phyloP scores from a whole-genome alignment of 1,140 invertebrate species.

The Eupristina koningsbergeri region DNA sequence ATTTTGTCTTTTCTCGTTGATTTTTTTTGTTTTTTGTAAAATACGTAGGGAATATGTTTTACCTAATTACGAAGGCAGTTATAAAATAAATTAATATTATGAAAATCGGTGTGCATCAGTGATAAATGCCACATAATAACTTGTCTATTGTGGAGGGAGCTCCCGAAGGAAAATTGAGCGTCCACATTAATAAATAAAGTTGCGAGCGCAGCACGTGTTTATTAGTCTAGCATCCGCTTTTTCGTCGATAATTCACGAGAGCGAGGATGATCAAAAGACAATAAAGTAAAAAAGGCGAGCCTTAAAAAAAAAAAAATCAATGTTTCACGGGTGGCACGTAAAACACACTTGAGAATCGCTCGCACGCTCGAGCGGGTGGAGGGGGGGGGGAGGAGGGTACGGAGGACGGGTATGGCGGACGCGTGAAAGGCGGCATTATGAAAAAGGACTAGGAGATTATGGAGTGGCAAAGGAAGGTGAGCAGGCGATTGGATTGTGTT shows the following conservation, averaged over 20 bases:
- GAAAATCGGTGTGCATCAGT: background rate
- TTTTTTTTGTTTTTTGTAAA: background rate
- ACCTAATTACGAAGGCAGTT: background rate
- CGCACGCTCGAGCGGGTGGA: background rate
- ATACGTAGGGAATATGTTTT: background rate
- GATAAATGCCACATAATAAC: background rate
- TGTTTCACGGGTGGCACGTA: background rate
- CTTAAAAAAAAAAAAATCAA: background rate
- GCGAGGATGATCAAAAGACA: too few species aligned
- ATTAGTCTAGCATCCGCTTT: too few species aligned
- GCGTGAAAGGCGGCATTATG: constrained; percentile 18
- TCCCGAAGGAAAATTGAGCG: too few species aligned
- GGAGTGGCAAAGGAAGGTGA: constrained; percentile 11
- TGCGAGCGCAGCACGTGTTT: too few species aligned
- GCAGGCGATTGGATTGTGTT: background rate
- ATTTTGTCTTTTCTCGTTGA: background rate
- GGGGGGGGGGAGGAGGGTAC: too few species aligned
- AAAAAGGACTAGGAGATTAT: constrained; percentile 32
- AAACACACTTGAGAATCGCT: background rate
- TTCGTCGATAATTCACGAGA: too few species aligned
- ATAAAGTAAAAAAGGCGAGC: too few species aligned
- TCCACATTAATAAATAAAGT: too few species aligned
- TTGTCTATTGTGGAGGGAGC: too few species aligned
- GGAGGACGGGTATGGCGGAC: too few species aligned
- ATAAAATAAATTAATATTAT: background rate